Conservation (phyloP, 2,113 vertebrate genomes). For the Jaculus jaculus region DNA sequence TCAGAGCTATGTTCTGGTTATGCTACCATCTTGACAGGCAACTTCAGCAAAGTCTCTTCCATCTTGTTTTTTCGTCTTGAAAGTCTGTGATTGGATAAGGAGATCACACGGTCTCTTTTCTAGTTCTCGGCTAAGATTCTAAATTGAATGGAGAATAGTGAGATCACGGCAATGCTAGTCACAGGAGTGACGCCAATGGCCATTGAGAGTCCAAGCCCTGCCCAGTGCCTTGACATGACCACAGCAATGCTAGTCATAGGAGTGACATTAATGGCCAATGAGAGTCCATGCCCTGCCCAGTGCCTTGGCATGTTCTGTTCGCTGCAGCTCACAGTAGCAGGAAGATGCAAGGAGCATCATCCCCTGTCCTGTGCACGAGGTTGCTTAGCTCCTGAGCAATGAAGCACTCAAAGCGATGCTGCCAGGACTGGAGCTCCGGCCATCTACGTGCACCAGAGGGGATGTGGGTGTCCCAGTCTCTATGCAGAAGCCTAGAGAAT, state of each 20-base stretch:
- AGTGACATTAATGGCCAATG: not conserved
- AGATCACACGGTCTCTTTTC: not conserved
- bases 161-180: not conserved
- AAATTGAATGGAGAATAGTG: not conserved
- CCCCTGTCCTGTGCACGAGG: not conserved
- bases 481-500: not conserved
- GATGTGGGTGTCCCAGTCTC: not conserved
- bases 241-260: not conserved
- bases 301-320: too few relatives aligned
- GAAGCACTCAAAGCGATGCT: not conserved
- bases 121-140: not conserved
- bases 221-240: too few relatives aligned
- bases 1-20: not conserved
- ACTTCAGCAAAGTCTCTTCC: not conserved
- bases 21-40: not conserved
- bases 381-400: not conserved
- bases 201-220: not conserved
- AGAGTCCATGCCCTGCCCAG: not conserved
- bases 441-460: not conserved
- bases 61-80: constrained; percentile 4
- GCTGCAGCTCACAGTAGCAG: not conserved
- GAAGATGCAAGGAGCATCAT: not conserved
- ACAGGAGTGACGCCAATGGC: fast-evolving
- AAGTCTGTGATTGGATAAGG: not conserved
- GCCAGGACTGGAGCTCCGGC: not conserved